Conservation (phyloP, 2,797 vertebrate genomes). For the Poliocrania exsul region DNA sequence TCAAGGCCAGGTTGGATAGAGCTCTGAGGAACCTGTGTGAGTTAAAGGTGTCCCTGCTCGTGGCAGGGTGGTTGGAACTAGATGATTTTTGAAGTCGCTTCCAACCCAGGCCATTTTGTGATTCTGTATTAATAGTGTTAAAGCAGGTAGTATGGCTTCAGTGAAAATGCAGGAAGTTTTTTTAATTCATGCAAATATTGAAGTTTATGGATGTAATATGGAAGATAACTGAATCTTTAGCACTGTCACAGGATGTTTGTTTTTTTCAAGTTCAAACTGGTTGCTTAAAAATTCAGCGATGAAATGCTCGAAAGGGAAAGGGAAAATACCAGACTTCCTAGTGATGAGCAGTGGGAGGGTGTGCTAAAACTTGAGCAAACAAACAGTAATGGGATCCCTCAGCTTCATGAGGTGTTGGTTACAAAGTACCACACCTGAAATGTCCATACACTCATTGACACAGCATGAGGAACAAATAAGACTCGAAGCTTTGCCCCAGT, state of each 20-base stretch:
- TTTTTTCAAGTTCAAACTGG: not conserved
- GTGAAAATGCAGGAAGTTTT: not conserved
- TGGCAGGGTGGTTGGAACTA: not conserved
- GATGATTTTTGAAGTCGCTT: not conserved
- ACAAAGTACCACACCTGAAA: too few species aligned
- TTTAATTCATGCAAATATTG: not conserved
- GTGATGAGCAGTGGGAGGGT: not conserved
- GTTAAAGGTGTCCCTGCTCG: rapidly evolving
- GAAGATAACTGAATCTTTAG: not conserved
- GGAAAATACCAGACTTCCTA: not conserved
- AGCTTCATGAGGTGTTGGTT: not conserved
- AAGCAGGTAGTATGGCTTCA: not conserved
- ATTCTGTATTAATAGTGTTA: not conserved
- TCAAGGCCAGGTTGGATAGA: not conserved
- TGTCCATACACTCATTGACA: not conserved
- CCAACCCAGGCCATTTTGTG: not conserved
- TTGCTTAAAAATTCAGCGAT: not conserved
- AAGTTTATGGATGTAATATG: not conserved
- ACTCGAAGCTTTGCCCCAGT: not conserved
- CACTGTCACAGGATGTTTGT: not conserved
- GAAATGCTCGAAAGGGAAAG: not conserved
- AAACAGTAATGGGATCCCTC: not conserved
- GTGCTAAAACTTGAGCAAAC: not conserved
- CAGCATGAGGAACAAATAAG: not conserved
- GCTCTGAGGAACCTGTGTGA: not conserved